Base-by-base conservation (phyloP, 2,888 invertebrate genomes). In the Dascillus cervinus region DNA sequence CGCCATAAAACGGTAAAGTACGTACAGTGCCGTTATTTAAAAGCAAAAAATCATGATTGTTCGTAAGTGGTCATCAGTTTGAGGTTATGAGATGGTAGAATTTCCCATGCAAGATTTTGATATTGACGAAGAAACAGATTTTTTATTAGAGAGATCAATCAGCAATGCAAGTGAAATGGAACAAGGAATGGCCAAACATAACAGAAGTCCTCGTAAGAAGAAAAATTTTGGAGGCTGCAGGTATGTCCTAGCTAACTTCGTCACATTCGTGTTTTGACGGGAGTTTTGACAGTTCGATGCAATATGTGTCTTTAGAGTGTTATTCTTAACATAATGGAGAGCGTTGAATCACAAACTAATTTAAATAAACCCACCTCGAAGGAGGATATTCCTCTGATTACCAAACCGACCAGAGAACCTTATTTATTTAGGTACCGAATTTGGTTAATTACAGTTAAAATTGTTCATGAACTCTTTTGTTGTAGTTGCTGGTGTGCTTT, bases 401-500 rank as follows among this genome's bases (percentile, higher is more conserved):
- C 73, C 49, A 79, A 77, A 57, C 66, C 75, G 36, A 69, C 66
- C 44, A 72, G 68, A 58, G 71, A 72, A 55, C 72, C 72, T 59
- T 70, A 70, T 51, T 70, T 76, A 64, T 70, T 71, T 59, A 73
- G 73, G 73, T 75, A 68, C n/a, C n/a, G n/a, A n/a, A n/a, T n/a
- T n/a, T 69, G 34, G 38, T 39, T 34, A 13, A 14, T 10, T 10
- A 12, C 2, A 5, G 9, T 22, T 21, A 23, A 19, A 24, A 20
- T 8, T 55, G 17, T 17, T 17, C 8, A 8, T 17, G 10, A 22
- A 17, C 21, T 29, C 13, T 27, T 27, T 29, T 11, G 17, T 32
- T 69, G 27, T 65, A 92, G 91, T 64, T 83, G 89, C 55, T 82
- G 80, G 63, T 76, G 79, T 44, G 77, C 77, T 63, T 70, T 80